Base-by-base conservation (phyloP, 2,797 vertebrate genomes). In the Chlorospingus semifuscus region DNA sequence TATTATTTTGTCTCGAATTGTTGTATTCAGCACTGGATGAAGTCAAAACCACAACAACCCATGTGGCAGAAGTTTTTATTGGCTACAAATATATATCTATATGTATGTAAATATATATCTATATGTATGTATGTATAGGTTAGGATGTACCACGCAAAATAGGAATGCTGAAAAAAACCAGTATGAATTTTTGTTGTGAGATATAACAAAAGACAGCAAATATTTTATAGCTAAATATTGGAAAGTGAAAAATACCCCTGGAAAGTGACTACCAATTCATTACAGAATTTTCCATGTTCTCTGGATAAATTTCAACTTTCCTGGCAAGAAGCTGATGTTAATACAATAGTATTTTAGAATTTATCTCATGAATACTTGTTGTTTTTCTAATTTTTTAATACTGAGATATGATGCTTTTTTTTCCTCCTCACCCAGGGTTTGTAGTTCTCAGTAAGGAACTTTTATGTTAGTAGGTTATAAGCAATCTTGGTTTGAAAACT, bases 71-170 rank as follows among this genome's bases (percentile, higher is more conserved):
- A 46, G 13, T 41, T 64, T 74, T 23, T 44, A 37, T 69, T 16
- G 2, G 19, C 21, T 56, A 34, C 21, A 23, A 55, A 17, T 14
- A 19, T 19, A 3, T 10, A 6, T 6, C 12, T 34, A 12, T 16
- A 14, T 17, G 3, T 13, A 5, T 7, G 10, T n/a, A 4, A 3
- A 2, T 37, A 18, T 18, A 3, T 10, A 6, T 6, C 11, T 34
- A 6, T 16, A 8, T 18, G 2, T 13, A 5, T 8, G 8, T 34
- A 4, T 4, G 1, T 39, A 15, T 56, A 19, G 5, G 2, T 72
- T 64, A 59, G 32, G 8, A 23, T 46, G 12, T n/a, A 37, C 8
- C 6, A 8, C 47, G 16, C 7, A 71, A 72, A 68, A 50, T 8
- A 34, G 8, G 1, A 9, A 18, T 59, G 14, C 11, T 71, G 21